These are phyloP conservation scores for Pterostichus madidus DNA, from an alignment of 2,888 invertebrate genomes.

Conservation along the genomic window DNA sequence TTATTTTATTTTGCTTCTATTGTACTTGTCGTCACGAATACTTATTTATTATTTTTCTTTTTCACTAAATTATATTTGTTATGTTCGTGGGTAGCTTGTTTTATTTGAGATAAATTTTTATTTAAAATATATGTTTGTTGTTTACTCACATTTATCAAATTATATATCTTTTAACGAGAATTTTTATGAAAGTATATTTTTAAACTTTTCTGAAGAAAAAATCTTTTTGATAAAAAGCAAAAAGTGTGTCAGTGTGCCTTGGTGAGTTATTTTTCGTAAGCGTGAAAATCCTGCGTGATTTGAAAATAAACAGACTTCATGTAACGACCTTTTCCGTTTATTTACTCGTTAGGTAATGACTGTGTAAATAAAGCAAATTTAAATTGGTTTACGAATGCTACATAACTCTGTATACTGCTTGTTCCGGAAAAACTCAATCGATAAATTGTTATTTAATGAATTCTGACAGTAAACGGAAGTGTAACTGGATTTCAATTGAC, in stretches of 20 bases:
- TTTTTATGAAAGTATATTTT: not conserved
- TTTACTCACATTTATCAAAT: too few relatives aligned
- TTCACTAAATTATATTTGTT: too few relatives aligned
- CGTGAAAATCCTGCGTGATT: slow-evolving; percentile 41
- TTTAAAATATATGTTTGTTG: too few relatives aligned
- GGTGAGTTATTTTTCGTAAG: slow-evolving; percentile 9
- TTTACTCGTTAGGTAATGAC: slow-evolving; percentile 40
- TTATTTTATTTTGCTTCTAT: too few relatives aligned
- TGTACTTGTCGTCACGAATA: too few relatives aligned
- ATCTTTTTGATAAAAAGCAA: not conserved
- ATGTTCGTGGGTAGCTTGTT: too few relatives aligned
- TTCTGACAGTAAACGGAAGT: slow-evolving; percentile 36
- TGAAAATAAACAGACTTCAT: slow-evolving; percentile 30
- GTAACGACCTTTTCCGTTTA: slow-evolving; percentile 32
- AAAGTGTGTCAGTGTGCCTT: not conserved
- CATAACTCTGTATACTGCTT: slow-evolving; percentile 2
- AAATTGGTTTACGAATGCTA: slow-evolving; percentile 42
- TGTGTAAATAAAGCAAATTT: slow-evolving; percentile 49
- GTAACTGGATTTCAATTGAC: slow-evolving; percentile 16
- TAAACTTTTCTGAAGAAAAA: not conserved
- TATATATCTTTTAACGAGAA: too few relatives aligned
- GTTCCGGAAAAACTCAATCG: slow-evolving; percentile 22
- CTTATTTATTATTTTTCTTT: too few relatives aligned
- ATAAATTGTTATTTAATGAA: slow-evolving; percentile 48
- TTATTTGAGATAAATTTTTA: too few relatives aligned